Base-by-base conservation (phyloP, 2,888 invertebrate genomes). In the Netelia inedita region DNA sequence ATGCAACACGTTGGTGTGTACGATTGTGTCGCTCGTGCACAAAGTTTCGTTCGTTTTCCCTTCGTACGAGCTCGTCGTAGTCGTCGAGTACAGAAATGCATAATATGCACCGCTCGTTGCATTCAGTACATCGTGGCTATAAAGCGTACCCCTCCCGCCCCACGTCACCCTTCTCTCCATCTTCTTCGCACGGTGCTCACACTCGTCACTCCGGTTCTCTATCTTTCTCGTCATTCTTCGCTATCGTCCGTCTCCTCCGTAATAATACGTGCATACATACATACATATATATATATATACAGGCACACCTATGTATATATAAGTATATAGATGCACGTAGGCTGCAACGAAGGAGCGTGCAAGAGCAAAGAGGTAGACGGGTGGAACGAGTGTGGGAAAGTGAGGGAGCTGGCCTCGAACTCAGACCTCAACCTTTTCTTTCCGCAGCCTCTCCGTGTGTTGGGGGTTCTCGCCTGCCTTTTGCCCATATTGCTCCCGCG, bases 341-440 rank as follows among this genome's bases (percentile, higher is more conserved):
- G 66, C 66, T 21, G 21, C n/a, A 21, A 21, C n/a, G 35, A 41
- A 41, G 55, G 63, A 59, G 76, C 72, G 68, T 71, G 63, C 8
- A 50, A 57, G 57, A 19, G 57, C 19, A 16, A 19, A 57, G 57
- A 65, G 88, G 87, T 86, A 87, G 88, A 87, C 87, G 65, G 79
- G 78, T 78, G 81, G 85, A 86, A 80, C 84, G 86, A 89, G 91
- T 92, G 92, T 92, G 92, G 91, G 93, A 93, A 93, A 92, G 91
- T 91, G 92, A 91, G 91, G 89, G 92, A 91, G 89, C 91, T 90
- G 92, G 91, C 92, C 93, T 93, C 93, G 92, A 92, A 92, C 92
- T 91, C 91, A 92, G 92, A 91, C 92, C 92, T 93, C 92, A 92
- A 92, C 92, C 92, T 92, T 92, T 92, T 91, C 89, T 88, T 88